phyloP scores from a whole-genome alignment of 2,113 vertebrate genomes.

The Opisthocomus hoazin region DNA sequence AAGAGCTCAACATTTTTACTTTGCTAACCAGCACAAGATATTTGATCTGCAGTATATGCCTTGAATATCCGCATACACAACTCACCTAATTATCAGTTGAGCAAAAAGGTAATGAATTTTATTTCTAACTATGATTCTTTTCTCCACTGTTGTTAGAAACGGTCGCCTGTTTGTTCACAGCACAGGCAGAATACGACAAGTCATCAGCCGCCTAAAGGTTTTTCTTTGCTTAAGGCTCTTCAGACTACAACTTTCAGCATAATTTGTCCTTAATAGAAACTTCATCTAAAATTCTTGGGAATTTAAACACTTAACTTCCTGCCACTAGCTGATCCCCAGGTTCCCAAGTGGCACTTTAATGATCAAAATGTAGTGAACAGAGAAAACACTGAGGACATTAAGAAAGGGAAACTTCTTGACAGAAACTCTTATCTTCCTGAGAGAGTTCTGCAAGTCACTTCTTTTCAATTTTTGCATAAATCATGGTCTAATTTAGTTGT shows the following conservation, averaged over 20 bases:
- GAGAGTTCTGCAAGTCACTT: constrained; percentile 42
- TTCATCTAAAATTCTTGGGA: constrained; percentile 33
- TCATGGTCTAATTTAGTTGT: constrained; percentile 56
- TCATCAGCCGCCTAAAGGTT: constrained; percentile 35
- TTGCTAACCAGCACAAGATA: neutral
- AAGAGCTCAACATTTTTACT: neutral
- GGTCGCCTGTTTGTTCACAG: neutral
- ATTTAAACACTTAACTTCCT: constrained; percentile 29
- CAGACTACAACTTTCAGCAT: constrained; percentile 45
- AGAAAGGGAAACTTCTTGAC: neutral
- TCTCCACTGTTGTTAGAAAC: constrained; percentile 30
- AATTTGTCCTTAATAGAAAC: constrained; percentile 58
- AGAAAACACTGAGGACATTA: constrained; percentile 4
- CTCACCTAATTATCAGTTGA: constrained; percentile 30
- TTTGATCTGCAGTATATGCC: neutral
- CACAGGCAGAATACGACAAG: constrained; percentile 21
- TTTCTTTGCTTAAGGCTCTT: constrained; percentile 48
- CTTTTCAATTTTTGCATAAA: constrained; percentile 55
- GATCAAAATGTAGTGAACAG: constrained; percentile 10
- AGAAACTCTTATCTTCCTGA: constrained; percentile 20
- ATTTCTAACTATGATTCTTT: constrained; percentile 31
- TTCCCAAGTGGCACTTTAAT: constrained; percentile 32
- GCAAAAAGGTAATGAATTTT: constrained; percentile 50
- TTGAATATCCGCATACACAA: neutral
- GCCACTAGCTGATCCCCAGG: constrained; percentile 22